These are phyloP conservation scores for Drosophila monieri DNA, from an alignment of 2,888 invertebrate genomes.

Conservation along the genomic window DNA sequence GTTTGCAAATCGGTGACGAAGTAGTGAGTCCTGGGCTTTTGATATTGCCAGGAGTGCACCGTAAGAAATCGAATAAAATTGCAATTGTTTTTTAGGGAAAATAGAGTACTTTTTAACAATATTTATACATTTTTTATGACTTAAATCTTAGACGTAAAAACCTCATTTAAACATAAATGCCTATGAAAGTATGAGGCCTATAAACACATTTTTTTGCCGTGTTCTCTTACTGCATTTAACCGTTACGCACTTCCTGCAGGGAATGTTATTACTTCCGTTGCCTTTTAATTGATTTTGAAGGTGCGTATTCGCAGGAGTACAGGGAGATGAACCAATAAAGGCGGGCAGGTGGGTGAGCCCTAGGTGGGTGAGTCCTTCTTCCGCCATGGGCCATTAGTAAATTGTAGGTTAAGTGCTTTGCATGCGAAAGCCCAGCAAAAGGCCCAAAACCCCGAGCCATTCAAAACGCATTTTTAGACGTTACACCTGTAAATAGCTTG, in stretches of 20 bases:
- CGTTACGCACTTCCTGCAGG: conserved; percentile 75
- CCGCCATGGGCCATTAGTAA: conserved; percentile 69
- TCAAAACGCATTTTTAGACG: conserved; percentile 48
- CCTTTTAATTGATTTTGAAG: conserved; percentile 79
- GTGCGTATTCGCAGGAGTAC: conserved; percentile 48
- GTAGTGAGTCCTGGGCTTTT: conserved; percentile 7
- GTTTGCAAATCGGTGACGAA: conserved; percentile 21
- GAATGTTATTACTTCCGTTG: conserved; percentile 79
- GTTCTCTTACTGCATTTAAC: conserved; percentile 61
- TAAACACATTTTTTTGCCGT: not conserved
- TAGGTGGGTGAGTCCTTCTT: conserved; percentile 51
- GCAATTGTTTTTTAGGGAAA: not conserved
- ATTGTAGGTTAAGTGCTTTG: conserved; percentile 75
- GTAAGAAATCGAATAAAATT: not conserved
- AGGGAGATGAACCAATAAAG: not conserved
- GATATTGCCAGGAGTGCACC: conserved; percentile 5
- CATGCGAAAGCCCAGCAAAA: conserved; percentile 28
- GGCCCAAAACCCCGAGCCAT: conserved; percentile 25
- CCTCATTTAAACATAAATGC: too few species aligned
- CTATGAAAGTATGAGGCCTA: not conserved
- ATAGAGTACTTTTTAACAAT: too few species aligned
- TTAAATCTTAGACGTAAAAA: too few species aligned
- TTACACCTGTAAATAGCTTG: conserved; percentile 54
- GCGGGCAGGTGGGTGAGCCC: not conserved
- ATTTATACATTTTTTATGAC: too few species aligned